These are phyloP conservation scores for Podarcis raffonei DNA, from an alignment of 2,113 vertebrate species.

Conservation along the genomic window DNA sequence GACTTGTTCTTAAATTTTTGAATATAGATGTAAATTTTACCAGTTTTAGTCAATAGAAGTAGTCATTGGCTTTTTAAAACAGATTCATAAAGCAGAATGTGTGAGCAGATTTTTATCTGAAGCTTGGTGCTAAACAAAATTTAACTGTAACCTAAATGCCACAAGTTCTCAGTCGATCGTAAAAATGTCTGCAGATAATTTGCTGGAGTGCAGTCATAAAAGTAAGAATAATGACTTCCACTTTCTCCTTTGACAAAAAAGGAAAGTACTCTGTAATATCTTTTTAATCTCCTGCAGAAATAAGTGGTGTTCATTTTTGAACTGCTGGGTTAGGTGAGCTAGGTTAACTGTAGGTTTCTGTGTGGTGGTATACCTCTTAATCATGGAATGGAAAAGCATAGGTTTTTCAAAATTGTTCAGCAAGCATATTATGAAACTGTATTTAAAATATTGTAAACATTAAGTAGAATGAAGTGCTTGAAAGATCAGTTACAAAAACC, in stretches of 20 bases:
- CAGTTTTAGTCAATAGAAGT: constrained; percentile 63
- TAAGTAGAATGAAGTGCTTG: background rate
- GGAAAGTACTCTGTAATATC: constrained; percentile 18
- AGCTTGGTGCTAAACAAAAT: constrained; percentile 60
- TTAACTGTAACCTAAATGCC: constrained; percentile 78
- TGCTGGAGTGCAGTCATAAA: constrained; percentile 1
- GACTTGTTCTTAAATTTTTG: background rate
- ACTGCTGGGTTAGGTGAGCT: background rate
- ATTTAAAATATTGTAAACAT: background rate
- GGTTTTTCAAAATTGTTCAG: background rate
- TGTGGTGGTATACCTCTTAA: background rate
- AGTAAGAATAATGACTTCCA: constrained; percentile 38
- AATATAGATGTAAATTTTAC: constrained; percentile 44
- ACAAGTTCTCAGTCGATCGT: constrained; percentile 80
- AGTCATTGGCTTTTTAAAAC: constrained; percentile 80
- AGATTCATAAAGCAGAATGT: constrained; percentile 73
- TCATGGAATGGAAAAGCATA: background rate
- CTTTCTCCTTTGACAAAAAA: constrained; percentile 14
- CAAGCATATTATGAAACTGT: background rate
- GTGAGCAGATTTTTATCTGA: constrained; percentile 86
- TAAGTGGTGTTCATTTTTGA: background rate
- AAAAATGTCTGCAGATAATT: constrained; percentile 62
- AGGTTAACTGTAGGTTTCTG: background rate
- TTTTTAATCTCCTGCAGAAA: constrained; percentile 14
- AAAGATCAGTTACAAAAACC: background rate